These are phyloP conservation scores for Dendrolimus pini DNA, from an alignment of 2,888 invertebrate genomes.

Conservation along the genomic window DNA sequence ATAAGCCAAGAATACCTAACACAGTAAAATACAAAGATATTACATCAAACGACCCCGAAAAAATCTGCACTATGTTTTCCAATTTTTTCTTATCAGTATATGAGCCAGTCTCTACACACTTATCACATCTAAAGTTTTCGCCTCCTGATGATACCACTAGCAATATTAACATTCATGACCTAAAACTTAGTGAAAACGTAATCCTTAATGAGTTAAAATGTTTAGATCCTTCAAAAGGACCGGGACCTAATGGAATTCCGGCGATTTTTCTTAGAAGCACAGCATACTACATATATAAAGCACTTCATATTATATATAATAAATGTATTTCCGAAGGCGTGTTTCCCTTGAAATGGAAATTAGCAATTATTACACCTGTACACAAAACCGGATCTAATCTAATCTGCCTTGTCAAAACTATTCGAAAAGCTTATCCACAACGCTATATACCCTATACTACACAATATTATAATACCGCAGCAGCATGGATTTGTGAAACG, in stretches of 20 bases:
- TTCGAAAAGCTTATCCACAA: conserved; percentile 14
- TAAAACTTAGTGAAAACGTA: not conserved
- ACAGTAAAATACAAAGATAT: too few species aligned
- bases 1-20: too few species aligned
- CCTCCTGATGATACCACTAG: too few species aligned
- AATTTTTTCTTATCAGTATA: too few species aligned
- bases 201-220: not conserved
- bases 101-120: too few species aligned
- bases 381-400: conserved; percentile 4
- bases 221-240: not conserved
- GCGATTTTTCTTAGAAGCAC: not conserved
- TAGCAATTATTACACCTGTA: conserved; percentile 1
- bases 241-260: not conserved
- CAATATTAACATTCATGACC: too few species aligned
- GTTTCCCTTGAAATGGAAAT: conserved; percentile 1
- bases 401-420: conserved; percentile 12
- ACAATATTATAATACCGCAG: conserved; percentile 10
- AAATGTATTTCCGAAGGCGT: conserved; percentile 1
- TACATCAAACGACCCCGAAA: too few species aligned
- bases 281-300: not conserved
- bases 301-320: not conserved
- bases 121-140: too few species aligned
- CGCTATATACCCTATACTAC: conserved; percentile 11
- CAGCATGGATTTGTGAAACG: too few species aligned
- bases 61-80: too few species aligned